phyloP scores from a whole-genome alignment of 2,888 invertebrate species.

The Silvanus unidentatus region DNA sequence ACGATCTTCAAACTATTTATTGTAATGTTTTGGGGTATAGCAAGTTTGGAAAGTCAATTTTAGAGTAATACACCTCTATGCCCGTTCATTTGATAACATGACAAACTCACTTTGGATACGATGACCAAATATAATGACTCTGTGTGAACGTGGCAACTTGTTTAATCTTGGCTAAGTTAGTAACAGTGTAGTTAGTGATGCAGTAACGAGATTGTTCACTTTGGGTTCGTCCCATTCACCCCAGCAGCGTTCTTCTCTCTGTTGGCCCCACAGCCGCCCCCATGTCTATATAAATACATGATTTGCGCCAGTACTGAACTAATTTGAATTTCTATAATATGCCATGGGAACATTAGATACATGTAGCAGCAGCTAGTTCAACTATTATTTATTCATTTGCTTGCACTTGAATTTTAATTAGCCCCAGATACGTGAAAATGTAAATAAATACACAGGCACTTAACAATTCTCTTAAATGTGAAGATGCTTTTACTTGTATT shows the following conservation, averaged over 20 bases:
- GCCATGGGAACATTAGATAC: no score
- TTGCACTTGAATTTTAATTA: no score
- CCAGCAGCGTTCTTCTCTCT: neutral
- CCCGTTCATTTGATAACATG: conserved; percentile 10
- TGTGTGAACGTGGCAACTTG: conserved; percentile 18
- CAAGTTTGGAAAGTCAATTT: conserved; percentile 5
- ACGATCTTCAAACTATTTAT: neutral
- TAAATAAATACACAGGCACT: no score
- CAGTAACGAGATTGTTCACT: conserved; percentile 20
- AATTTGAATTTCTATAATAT: conserved; percentile 6
- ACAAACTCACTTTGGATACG: conserved; percentile 14
- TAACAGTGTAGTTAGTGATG: conserved; percentile 22
- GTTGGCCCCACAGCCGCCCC: no score
- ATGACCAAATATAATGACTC: conserved; percentile 21
- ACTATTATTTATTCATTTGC: no score
- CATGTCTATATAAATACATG: conserved; percentile 1
- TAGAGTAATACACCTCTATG: neutral
- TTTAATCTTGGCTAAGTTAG: conserved; percentile 23
- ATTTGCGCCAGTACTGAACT: conserved; percentile 1
- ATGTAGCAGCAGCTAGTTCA: no score
- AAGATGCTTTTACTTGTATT: no score
- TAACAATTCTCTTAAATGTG: no score
- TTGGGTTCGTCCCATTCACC: conserved; percentile 9
- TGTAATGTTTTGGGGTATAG: neutral
- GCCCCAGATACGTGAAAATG: no score